Conservation (phyloP, 2,113 vertebrate species). For the Stercorarius parasiticus region DNA sequence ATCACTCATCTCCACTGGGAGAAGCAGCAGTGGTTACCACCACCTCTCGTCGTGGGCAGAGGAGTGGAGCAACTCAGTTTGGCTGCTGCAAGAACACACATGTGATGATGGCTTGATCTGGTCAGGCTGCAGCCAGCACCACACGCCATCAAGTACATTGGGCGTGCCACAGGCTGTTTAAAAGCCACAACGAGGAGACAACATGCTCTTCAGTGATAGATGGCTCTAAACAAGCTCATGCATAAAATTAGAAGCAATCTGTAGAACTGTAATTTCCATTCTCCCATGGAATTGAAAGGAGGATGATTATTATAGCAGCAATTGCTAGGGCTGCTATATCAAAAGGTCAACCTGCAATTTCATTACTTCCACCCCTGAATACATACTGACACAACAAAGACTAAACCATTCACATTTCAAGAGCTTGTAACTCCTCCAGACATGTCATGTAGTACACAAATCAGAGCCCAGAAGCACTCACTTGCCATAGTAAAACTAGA, state of each 20-base stretch:
- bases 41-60: neutral
- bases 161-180: neutral
- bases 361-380: neutral
- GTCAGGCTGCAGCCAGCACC: neutral
- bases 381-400: neutral
- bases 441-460: constrained; percentile 12
- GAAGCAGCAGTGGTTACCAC: neutral
- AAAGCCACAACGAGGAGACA: neutral
- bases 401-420: constrained; percentile 9
- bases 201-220: neutral
- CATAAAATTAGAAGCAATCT: constrained; percentile 35
- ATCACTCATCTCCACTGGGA: neutral
- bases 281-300: constrained; percentile 8
- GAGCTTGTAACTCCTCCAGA: constrained; percentile 37
- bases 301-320: constrained; percentile 19
- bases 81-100: neutral
- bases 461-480: neutral
- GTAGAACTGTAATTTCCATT: constrained; percentile 11
- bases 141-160: neutral
- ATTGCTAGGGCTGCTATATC: constrained; percentile 4
- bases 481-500: neutral
- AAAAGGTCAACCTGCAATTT: constrained; percentile 40
- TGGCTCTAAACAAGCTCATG: constrained; percentile 1
- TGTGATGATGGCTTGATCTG: neutral
- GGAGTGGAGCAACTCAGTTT: neutral